Percentiles rank a stretch among this genome's conserved stretches.
phyloP scores from a whole-genome alignment of 2,113 vertebrate species.

The human (Homo sapiens) region GRCh38 chr5:92171001-92171500 shows the following conservation, averaged over 20 bases:
- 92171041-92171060: too few relatives aligned
- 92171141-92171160: not conserved
- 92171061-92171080: too few relatives aligned
- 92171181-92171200: not conserved
- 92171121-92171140: not conserved
- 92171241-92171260: not conserved
- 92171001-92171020: too few relatives aligned
- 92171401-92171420: not conserved
- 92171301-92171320: not conserved
- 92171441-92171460: not conserved
- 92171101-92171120: not conserved
- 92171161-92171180: not conserved
- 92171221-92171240: not conserved
- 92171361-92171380: not conserved
- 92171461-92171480: not conserved
- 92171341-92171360: not conserved
- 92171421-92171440: not conserved
- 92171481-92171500: not conserved
- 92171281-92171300: not conserved
- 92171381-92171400: not conserved
- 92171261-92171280: not conserved
- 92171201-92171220: not conserved
- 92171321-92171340: not conserved
- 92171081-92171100: not conserved
- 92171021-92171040: too few relatives aligned